These are phyloP conservation scores for Trinorchestia longiramus DNA, from an alignment of 1,140 invertebrate genomes.

Conservation along the genomic window DNA sequence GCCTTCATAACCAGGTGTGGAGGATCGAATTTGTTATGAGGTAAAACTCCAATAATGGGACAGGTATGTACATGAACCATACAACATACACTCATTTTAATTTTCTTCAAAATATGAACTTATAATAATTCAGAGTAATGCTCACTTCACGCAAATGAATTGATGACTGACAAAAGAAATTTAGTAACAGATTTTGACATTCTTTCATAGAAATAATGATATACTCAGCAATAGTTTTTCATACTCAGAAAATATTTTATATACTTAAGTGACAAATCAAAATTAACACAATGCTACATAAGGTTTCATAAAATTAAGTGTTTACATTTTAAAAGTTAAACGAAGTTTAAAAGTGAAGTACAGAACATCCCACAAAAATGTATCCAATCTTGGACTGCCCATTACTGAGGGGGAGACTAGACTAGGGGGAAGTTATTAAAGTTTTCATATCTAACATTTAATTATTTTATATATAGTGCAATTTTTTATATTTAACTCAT, in stretches of 20 bases:
- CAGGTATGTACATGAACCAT: background rate
- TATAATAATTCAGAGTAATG: background rate
- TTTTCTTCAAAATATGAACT: background rate
- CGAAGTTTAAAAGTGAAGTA: background rate
- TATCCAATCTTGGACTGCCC: no score
- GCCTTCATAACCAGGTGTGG: background rate
- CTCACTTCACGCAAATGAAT: background rate
- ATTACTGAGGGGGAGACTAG: no score
- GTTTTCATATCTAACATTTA: no score
- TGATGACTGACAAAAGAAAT: background rate
- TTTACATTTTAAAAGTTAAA: background rate
- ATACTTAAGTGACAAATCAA: background rate
- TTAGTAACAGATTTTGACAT: background rate
- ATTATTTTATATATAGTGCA: no score
- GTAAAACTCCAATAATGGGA: background rate
- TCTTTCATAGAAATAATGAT: background rate
- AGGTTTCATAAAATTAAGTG: background rate
- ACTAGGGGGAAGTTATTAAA: no score
- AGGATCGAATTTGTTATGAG: background rate
- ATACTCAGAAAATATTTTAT: background rate
- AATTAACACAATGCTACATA: background rate
- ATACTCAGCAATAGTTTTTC: background rate
- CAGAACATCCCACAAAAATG: no score
- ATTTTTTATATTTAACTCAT: no score
- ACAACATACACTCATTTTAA: background rate